Conservation (phyloP, 2,797 vertebrate genomes). For the Ara ararauna region DNA sequence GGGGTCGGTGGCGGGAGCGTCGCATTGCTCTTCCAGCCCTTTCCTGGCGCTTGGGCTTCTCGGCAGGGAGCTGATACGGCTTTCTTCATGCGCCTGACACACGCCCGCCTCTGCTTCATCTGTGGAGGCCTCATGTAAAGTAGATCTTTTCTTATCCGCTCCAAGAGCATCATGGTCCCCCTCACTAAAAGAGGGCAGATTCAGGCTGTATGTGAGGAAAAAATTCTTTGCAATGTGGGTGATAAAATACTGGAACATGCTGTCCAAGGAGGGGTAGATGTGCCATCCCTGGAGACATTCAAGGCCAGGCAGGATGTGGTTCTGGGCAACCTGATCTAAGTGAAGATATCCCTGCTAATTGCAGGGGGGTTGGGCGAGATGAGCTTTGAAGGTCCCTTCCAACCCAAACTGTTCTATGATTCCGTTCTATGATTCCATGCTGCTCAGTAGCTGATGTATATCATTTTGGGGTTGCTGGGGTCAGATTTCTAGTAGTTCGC, state of each 20-base stretch:
- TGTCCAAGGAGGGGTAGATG: background rate
- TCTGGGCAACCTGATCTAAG: background rate
- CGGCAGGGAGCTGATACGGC: accelerated
- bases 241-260: background rate
- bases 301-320: background rate
- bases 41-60: background rate
- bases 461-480: background rate
- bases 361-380: background rate
- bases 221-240: background rate
- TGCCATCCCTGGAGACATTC: background rate
- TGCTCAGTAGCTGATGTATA: background rate
- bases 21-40: background rate
- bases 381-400: background rate
- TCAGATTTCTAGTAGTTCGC: background rate
- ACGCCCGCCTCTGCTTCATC: background rate
- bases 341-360: background rate
- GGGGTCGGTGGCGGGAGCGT: background rate
- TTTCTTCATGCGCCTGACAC: accelerated
- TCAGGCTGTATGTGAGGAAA: background rate
- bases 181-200: background rate
- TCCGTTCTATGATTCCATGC: background rate
- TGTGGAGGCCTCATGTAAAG: background rate
- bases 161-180: background rate
- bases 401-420: background rate
- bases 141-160: background rate